Percentiles rank a stretch among this genome's conserved stretches.
Evolutionary conservation across 1,140 invertebrate genomes (phyloP).

Genomic region (Ceratoteleas bidentatus): DNA sequence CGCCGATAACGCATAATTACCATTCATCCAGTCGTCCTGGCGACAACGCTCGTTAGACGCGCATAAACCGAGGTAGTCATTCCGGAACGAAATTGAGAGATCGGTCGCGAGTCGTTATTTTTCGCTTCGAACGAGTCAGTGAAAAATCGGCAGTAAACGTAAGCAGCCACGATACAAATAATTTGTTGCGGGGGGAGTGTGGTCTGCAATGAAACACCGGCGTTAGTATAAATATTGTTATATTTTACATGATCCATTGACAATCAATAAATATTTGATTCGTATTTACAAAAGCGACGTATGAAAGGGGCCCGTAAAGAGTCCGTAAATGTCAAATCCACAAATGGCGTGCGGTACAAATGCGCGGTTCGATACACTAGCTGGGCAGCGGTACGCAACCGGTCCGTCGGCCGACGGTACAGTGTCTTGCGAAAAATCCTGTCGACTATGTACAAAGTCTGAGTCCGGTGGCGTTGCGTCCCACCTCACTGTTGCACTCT

Average conservation of each 20-base stretch:
- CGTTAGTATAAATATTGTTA: slow-evolving; percentile 66
- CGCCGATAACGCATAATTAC: slow-evolving; percentile 38
- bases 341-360: slow-evolving; percentile 51
- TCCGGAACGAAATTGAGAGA: too few species aligned
- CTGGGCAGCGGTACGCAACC: neutral
- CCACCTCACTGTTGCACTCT: too few species aligned
- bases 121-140: too few species aligned
- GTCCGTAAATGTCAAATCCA: slow-evolving; percentile 25
- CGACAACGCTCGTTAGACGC: too few species aligned
- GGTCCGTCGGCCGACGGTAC: slow-evolving; percentile 1
- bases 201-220: slow-evolving; percentile 22
- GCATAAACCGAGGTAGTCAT: too few species aligned
- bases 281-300: slow-evolving; percentile 67
- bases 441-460: slow-evolving; percentile 36
- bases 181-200: too few species aligned
- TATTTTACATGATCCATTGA: slow-evolving; percentile 67
- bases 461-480: neutral
- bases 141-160: too few species aligned
- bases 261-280: slow-evolving; percentile 69
- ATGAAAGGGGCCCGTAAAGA: slow-evolving; percentile 22
- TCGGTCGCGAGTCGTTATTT: too few species aligned
- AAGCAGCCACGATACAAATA: too few species aligned
- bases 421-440: slow-evolving; percentile 24
- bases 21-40: slow-evolving; percentile 6
- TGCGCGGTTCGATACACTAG: slow-evolving; percentile 18